Percentiles rank a stretch among this genome's conserved stretches.
phyloP scores from a whole-genome alignment of 2,888 invertebrate genomes.

The Polymixis lichenea region DNA sequence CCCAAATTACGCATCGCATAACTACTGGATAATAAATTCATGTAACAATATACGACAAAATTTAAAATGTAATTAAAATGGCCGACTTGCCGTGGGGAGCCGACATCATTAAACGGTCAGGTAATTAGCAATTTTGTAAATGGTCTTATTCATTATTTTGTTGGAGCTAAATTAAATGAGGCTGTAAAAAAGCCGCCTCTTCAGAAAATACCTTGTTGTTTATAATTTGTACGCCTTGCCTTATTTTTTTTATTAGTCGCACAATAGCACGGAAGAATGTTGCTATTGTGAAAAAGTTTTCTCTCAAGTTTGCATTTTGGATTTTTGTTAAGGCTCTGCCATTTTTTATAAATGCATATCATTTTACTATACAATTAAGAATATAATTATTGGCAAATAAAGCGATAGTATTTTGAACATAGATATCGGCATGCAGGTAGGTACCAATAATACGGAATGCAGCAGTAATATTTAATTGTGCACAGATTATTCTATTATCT shows the following conservation, averaged over 20 bases:
- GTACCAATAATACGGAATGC: not conserved
- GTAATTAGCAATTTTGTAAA: slow-evolving; percentile 89
- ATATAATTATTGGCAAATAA: not conserved
- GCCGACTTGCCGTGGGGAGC: slow-evolving; percentile 74
- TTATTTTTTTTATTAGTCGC: slow-evolving; percentile 54
- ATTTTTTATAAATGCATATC: not conserved
- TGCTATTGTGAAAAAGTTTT: slow-evolving; percentile 18
- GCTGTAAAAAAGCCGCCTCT: slow-evolving; percentile 62
- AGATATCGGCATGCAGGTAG: not conserved
- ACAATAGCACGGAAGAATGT: slow-evolving; percentile 37
- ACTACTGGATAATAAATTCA: slow-evolving; percentile 61
- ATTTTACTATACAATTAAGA: not conserved
- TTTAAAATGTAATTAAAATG: slow-evolving; percentile 86
- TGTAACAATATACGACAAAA: slow-evolving; percentile 72
- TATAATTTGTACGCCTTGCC: slow-evolving; percentile 52
- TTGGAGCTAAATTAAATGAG: slow-evolving; percentile 75
- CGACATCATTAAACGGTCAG: slow-evolving; percentile 86
- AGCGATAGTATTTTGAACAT: not conserved
- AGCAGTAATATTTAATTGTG: slow-evolving; percentile 2
- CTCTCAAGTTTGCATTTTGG: slow-evolving; percentile 16
- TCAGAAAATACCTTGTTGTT: slow-evolving; percentile 44
- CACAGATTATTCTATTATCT: slow-evolving; percentile 41
- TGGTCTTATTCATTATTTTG: slow-evolving; percentile 86
- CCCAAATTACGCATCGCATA: slow-evolving; percentile 54
- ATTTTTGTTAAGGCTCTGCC: not conserved